Percentiles rank a stretch among this genome's conserved stretches.
These are phyloP conservation scores for Alligator mississippiensis DNA, from an alignment of 2,113 vertebrate species.

Conservation along the genomic window DNA sequence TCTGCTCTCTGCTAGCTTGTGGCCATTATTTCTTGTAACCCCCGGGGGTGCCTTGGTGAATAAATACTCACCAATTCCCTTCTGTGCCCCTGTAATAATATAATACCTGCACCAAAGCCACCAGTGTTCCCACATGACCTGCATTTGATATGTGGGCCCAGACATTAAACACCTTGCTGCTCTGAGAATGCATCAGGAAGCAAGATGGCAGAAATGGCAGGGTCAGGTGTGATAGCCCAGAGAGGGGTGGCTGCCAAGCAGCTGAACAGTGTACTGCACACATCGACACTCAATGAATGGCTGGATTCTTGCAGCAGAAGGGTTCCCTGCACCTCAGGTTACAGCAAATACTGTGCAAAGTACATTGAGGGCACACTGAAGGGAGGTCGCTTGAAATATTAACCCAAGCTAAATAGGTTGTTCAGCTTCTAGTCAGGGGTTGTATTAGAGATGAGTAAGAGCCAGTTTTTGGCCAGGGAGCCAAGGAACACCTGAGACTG, in stretches of 20 bases:
- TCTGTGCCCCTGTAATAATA: too few relatives aligned
- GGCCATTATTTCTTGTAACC: too few relatives aligned
- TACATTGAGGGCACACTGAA: not conserved
- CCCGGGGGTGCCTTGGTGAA: too few relatives aligned
- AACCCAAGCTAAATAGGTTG: not conserved
- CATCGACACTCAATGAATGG: not conserved
- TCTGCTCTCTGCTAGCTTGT: too few relatives aligned
- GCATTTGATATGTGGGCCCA: fast-evolving
- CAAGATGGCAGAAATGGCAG: not conserved
- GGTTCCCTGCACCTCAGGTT: not conserved
- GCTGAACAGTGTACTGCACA: not conserved
- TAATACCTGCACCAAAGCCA: not conserved
- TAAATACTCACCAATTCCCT: too few relatives aligned
- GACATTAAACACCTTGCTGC: not conserved
- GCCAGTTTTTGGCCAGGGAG: not conserved
- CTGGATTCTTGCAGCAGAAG: fast-evolving
- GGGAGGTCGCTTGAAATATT: not conserved
- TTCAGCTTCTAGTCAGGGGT: not conserved
- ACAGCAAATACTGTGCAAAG: not conserved
- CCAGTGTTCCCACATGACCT: not conserved
- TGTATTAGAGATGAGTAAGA: not conserved
- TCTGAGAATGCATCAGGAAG: not conserved
- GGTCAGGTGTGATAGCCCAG: not conserved
- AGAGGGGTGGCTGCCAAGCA: not conserved
- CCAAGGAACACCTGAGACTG: not conserved